Evolutionary conservation across 2,113 vertebrate species (phyloP).

Genomic region (Phasianus colchicus): DNA sequence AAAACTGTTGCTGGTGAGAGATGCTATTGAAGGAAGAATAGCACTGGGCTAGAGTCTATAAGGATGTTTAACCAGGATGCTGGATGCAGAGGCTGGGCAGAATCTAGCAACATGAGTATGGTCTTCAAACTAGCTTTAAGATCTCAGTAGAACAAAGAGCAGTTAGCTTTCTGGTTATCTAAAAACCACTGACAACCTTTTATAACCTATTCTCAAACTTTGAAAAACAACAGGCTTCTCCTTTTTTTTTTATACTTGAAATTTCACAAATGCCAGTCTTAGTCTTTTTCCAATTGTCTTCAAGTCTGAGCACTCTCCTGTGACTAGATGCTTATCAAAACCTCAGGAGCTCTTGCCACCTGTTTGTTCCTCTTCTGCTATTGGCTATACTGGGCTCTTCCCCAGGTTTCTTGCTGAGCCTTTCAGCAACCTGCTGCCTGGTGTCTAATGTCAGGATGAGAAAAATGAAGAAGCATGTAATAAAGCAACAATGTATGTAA

Average conservation of each 20-base stretch:
- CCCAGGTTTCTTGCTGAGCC: no score
- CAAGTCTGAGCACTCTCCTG: not conserved
- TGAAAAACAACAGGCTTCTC: not conserved
- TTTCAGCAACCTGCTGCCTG: no score
- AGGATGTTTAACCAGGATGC: not conserved
- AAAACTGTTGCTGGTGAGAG: not conserved
- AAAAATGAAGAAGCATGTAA: accelerated
- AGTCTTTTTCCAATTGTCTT: not conserved
- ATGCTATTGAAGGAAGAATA: not conserved
- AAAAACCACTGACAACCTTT: not conserved
- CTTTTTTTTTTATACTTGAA: not conserved
- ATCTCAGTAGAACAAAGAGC: not conserved
- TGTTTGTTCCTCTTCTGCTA: no score
- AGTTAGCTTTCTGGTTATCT: not conserved
- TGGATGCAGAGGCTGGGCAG: not conserved
- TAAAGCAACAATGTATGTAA: not conserved
- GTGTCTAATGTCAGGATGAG: no score
- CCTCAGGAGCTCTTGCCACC: no score
- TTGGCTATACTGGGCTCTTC: no score
- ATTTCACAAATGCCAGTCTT: not conserved
- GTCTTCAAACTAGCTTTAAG: not conserved
- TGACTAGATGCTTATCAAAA: no score
- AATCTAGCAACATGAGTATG: not conserved
- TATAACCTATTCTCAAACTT: not conserved
- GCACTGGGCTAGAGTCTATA: not conserved